Evolutionary conservation across 2,888 invertebrate genomes (phyloP).

Genomic region (Eupithecia exiguata): DNA sequence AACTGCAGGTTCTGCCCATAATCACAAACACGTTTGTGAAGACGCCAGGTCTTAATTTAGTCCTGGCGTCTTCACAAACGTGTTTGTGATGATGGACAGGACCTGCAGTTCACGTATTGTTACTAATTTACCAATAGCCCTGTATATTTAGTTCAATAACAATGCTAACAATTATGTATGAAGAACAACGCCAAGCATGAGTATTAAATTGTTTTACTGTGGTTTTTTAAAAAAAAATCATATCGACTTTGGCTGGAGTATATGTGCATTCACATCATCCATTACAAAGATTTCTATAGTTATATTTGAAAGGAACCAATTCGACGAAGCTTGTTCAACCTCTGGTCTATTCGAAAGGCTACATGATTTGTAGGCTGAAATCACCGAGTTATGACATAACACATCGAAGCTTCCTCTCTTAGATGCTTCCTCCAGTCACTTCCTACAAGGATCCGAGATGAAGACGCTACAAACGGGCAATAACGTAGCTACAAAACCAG

Average conservation of each 20-base stretch:
- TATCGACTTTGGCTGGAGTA: not conserved
- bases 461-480: not conserved
- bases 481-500: not conserved
- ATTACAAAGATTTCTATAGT: not conserved
- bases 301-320: not conserved
- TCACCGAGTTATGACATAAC: conserved; percentile 36
- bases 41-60: too few relatives aligned
- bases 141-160: too few relatives aligned
- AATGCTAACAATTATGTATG: not conserved
- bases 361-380: conserved; percentile 16
- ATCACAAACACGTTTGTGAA: too few relatives aligned
- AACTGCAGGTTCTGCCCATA: too few relatives aligned
- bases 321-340: not conserved
- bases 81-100: too few relatives aligned
- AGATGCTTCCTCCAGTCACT: conserved; percentile 54
- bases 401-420: conserved; percentile 43
- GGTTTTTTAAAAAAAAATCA: not conserved
- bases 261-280: not conserved
- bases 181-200: not conserved
- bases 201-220: not conserved
- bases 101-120: too few relatives aligned
- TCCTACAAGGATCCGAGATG: conserved; percentile 48
- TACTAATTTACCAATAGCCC: too few relatives aligned
- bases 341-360: not conserved
- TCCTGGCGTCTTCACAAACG: too few relatives aligned